Percentiles rank a stretch among this genome's conserved stretches.
These are phyloP conservation scores for Pyrrhosoma nymphula DNA, from an alignment of 2,888 invertebrate species.

Conservation along the genomic window DNA sequence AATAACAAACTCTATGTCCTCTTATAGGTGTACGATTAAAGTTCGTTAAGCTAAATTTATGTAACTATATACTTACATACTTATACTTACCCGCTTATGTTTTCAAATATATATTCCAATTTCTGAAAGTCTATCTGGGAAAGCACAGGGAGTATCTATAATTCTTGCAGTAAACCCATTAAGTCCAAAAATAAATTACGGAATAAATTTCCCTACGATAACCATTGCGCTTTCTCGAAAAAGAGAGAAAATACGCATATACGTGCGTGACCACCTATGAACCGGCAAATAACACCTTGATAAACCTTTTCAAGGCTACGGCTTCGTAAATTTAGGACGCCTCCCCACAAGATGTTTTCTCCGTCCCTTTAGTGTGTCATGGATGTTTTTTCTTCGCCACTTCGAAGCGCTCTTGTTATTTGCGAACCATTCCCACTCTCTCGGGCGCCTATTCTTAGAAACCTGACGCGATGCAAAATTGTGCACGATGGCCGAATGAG, in stretches of 20 bases:
- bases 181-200: no score
- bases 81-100: no score
- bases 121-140: no score
- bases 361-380: not conserved
- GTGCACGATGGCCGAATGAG: not conserved
- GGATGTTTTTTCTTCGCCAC: not conserved
- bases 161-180: no score
- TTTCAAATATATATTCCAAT: not conserved
- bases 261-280: not conserved
- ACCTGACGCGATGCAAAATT: not conserved
- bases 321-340: not conserved
- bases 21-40: no score
- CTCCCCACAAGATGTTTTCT: not conserved
- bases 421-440: constrained; percentile 30
- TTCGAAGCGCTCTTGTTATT: not conserved
- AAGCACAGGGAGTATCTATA: no score
- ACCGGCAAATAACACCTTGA: not conserved
- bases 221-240: not conserved
- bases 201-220: not conserved
- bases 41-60: no score
- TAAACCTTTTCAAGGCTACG: not conserved
- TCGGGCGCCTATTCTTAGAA: not conserved
- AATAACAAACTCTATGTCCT: no score
- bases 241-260: not conserved
- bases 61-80: no score